phyloP scores from a whole-genome alignment of 2,797 vertebrate genomes.

The Peromyscus eremicus region DNA sequence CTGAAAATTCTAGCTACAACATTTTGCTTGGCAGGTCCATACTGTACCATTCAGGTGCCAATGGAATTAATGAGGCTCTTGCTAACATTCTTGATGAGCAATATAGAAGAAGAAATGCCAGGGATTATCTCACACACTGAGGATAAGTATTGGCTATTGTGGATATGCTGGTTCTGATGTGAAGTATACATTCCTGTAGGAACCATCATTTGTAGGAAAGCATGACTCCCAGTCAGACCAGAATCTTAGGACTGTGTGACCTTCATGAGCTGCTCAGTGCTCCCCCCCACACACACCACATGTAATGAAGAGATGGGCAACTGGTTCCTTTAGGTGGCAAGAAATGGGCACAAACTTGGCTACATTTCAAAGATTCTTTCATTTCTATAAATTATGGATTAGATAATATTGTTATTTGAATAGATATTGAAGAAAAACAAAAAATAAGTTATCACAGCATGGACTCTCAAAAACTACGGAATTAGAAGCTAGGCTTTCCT shows the following conservation, averaged over 20 bases:
- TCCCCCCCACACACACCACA: neutral
- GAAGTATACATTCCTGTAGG: neutral
- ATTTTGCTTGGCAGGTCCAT: neutral
- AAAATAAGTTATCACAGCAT: neutral
- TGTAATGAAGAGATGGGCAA: neutral
- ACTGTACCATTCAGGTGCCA: neutral
- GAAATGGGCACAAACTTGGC: constrained; percentile 7
- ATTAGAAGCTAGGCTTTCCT: neutral
- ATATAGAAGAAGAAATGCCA: neutral
- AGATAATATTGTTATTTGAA: constrained; percentile 2
- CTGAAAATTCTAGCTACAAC: too few species aligned
- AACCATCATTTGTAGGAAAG: neutral
- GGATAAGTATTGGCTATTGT: neutral
- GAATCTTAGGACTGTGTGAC: neutral
- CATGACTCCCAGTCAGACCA: neutral
- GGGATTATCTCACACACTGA: neutral
- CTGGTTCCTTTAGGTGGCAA: neutral
- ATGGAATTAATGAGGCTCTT: neutral
- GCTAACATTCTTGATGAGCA: neutral
- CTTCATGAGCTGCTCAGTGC: neutral
- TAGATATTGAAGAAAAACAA: neutral
- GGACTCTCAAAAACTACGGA: neutral
- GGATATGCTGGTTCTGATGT: neutral
- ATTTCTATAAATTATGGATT: neutral
- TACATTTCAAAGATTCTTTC: neutral